These are phyloP conservation scores for Ceyx melanurus DNA, from an alignment of 2,113 vertebrate genomes.

Conservation along the genomic window DNA sequence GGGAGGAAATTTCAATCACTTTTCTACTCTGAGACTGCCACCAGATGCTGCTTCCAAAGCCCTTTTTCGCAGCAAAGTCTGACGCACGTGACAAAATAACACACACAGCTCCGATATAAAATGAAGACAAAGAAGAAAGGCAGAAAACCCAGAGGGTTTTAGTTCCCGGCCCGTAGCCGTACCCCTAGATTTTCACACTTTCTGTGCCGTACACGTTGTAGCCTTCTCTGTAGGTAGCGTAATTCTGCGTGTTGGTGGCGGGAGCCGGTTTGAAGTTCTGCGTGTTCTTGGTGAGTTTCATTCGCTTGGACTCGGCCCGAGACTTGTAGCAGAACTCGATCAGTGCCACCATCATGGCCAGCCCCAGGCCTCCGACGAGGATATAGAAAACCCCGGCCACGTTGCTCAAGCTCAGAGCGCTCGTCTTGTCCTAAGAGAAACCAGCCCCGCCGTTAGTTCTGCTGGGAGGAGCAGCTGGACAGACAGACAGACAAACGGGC, in stretches of 20 bases:
- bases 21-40: background rate
- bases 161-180: conserved; percentile 69
- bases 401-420: conserved; percentile 99
- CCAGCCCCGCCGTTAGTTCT: conserved; percentile 82
- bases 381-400: conserved; percentile 99
- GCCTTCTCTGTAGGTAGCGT: conserved; percentile 99
- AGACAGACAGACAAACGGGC: conserved; percentile 69
- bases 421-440: conserved; percentile 99
- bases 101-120: background rate
- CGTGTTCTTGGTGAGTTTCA: conserved; percentile 99
- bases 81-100: background rate
- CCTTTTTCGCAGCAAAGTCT: background rate
- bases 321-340: conserved; percentile 99
- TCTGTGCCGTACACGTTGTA: conserved; percentile 99
- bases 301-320: conserved; percentile 97
- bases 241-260: conserved; percentile 98
- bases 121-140: background rate
- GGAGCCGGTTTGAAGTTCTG: conserved; percentile 99
- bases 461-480: conserved; percentile 49
- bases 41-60: background rate
- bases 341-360: conserved; percentile 99
- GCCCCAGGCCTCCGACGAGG: conserved; percentile 97
- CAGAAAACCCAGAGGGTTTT: background rate
- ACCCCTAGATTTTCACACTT: conserved; percentile 99
- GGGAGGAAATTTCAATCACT: background rate